These are phyloP conservation scores for Herminia tarsipennalis DNA, from an alignment of 2,888 invertebrate species.

Conservation along the genomic window DNA sequence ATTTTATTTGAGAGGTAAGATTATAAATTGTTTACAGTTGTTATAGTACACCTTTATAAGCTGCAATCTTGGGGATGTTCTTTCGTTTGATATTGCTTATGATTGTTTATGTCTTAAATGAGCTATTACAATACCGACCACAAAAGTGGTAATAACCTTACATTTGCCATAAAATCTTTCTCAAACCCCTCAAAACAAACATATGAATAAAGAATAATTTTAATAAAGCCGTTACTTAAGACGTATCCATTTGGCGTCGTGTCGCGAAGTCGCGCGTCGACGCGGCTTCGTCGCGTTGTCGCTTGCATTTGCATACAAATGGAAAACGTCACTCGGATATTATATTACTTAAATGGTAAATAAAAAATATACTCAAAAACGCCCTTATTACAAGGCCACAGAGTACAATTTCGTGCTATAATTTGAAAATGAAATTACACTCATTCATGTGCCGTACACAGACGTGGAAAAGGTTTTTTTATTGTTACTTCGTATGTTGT, in stretches of 20 bases:
- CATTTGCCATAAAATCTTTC: neutral
- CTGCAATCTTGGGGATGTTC: too few relatives aligned
- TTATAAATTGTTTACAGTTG: too few relatives aligned
- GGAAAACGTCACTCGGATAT: slow-evolving; percentile 71
- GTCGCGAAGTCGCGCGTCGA: slow-evolving; percentile 26
- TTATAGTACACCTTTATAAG: too few relatives aligned
- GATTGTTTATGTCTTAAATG: too few relatives aligned
- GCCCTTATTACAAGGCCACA: slow-evolving; percentile 26
- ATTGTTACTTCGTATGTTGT: slow-evolving; percentile 45
- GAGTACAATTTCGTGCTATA: slow-evolving; percentile 30
- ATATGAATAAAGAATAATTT: slow-evolving; percentile 33
- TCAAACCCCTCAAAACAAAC: slow-evolving; percentile 15
- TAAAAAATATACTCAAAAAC: slow-evolving; percentile 40
- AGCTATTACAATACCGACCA: too few relatives aligned
- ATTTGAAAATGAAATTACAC: slow-evolving; percentile 26
- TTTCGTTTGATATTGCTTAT: too few relatives aligned
- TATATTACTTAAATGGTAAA: slow-evolving; percentile 61
- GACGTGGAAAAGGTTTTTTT: slow-evolving; percentile 34
- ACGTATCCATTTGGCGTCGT: slow-evolving; percentile 44
- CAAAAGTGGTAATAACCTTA: too few relatives aligned
- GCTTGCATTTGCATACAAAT: slow-evolving; percentile 77
- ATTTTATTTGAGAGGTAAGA: too few relatives aligned
- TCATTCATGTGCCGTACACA: slow-evolving; percentile 32
- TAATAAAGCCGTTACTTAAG: slow-evolving; percentile 50
- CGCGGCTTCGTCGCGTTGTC: slow-evolving; percentile 35